Evolutionary conservation across 2,888 invertebrate genomes (phyloP), one percentile per base, ranked within the genome.

Genomic region (Hydraecia micacea): DNA sequence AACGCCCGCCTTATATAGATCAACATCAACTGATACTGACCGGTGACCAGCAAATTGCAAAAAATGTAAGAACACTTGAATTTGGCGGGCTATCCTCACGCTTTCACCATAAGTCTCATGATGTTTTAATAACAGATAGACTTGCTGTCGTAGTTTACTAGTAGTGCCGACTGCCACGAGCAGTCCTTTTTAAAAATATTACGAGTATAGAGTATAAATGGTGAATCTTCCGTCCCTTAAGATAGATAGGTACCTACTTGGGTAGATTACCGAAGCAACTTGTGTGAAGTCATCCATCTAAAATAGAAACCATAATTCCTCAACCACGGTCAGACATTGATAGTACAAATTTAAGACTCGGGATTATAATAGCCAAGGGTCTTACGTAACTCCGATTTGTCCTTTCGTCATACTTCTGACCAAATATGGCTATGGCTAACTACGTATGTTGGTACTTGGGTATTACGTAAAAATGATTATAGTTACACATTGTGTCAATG

Each of bases 401-500:
- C 1, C 6, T 72, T 52, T 55, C 71, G 25, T 77, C 36, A 60
- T 60, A 25, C 58, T 46, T 42, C 8, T 66, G 36, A 2, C 1
- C 6, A 62, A 80, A 49, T n/a, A 52, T 70, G 42, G n/a, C 39
- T n/a, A 52, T 70, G 42, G n/a, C 39, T 52, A 76, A 52, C 15
- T 32, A 36, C 28, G 18, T 49, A 46, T 0, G 8, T 46, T 13
- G 3, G 21, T 32, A 15, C 32, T 42, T 58, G 11, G 6, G 18
- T 36, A 63, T 32, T 58, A 39, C 63, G 46, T n/a, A 58, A 36
- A 46, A 84, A 28, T 39, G 0, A 58, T 66, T 18, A 32, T 15
- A 42, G 7, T 80, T 71, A 80, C 81, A 39, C 62, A 63, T 58
- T 49, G 46, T 25, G 55, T 62, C 85, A 80, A 63, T 80, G 67